Percentiles rank a stretch among this genome's conserved stretches.
Evolutionary conservation across 2,888 invertebrate species (phyloP).

Genomic region (Plebejus melissa): DNA sequence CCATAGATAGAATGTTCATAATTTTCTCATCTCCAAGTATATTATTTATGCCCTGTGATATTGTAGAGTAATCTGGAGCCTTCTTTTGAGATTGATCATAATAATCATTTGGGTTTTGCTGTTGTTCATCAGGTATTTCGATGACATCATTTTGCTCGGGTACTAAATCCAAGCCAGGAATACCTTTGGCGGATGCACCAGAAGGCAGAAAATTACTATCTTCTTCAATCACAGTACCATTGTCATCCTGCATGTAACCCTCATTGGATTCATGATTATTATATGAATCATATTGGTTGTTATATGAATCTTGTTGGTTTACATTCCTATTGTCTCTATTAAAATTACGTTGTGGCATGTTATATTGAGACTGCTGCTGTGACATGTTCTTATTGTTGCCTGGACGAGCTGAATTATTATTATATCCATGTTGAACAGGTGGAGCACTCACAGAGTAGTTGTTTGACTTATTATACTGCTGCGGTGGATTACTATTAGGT

Average conservation of each 20-base stretch:
- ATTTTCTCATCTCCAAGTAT: conserved; percentile 82
- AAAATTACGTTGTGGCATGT: conserved; percentile 39
- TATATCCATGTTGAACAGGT: conserved; percentile 38
- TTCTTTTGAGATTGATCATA: conserved; percentile 22
- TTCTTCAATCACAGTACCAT: conserved; percentile 35
- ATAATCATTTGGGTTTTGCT: conserved; percentile 21
- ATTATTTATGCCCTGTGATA: conserved; percentile 80
- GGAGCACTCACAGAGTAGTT: conserved; percentile 37
- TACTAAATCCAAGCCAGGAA: conserved; percentile 87
- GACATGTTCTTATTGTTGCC: conserved; percentile 32
- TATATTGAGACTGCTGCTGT: conserved; percentile 41
- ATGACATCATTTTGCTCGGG: conserved; percentile 61
- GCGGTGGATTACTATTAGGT: conserved; percentile 45
- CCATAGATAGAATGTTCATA: conserved; percentile 78
- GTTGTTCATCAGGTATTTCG: conserved; percentile 52
- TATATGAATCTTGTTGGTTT: conserved; percentile 33
- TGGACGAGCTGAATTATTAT: conserved; percentile 34
- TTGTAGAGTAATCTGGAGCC: conserved; percentile 76
- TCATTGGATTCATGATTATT: conserved; percentile 35
- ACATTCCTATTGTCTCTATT: conserved; percentile 46
- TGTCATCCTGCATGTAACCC: conserved; percentile 35
- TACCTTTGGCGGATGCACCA: conserved; percentile 70
- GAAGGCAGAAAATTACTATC: conserved; percentile 54
- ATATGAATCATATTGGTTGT: conserved; percentile 52
- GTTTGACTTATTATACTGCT: conserved; percentile 39